Evolutionary conservation across 92 coral and sea anemone species (phyloP), one percentile per base, ranked within the genome.

Genomic region (Scolanthus callimorphus): DNA sequence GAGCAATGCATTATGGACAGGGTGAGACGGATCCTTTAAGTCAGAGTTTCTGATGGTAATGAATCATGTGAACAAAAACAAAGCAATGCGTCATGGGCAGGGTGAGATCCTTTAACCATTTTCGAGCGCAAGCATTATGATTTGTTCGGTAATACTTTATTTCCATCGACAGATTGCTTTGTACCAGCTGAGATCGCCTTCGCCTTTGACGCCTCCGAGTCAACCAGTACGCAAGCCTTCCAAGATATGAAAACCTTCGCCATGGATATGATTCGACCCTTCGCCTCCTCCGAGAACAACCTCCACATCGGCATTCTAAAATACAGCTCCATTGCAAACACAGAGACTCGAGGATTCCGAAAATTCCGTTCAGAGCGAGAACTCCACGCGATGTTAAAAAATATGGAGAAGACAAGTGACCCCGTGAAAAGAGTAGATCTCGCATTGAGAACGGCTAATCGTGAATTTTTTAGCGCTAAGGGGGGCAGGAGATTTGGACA

Each of bases 111-210:
- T n/a, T n/a, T n/a, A n/a, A n/a, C n/a, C n/a, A n/a, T n/a, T n/a
- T n/a, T n/a, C n/a, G n/a, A n/a, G n/a, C n/a, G n/a, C n/a, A n/a
- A n/a, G n/a, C n/a, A n/a, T n/a, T n/a, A n/a, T n/a, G n/a, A n/a
- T n/a, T n/a, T n/a, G n/a, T n/a, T n/a, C n/a, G n/a, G n/a, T n/a
- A n/a, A n/a, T n/a, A n/a, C n/a, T n/a, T n/a, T n/a, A n/a, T n/a
- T 15, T 6, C 52, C 17, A 4, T 46, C 23, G 4, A 4, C 47
- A 83, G 90, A 72, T 30, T 83, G 90, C 29, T 57, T 65, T 31
- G 67, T 65, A 9, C 76, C 90, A 27, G 56, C 80, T 60, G 90
- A 83, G 51, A 65, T 83, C 28, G 81, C 62, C 20, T 64, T 83
- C 21, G 90, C 80, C 21, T 54, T 83, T 21, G 90, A 83, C 29